These are phyloP conservation scores for Sceloporus undulatus DNA, from an alignment of 2,113 vertebrate species.

Conservation along the genomic window DNA sequence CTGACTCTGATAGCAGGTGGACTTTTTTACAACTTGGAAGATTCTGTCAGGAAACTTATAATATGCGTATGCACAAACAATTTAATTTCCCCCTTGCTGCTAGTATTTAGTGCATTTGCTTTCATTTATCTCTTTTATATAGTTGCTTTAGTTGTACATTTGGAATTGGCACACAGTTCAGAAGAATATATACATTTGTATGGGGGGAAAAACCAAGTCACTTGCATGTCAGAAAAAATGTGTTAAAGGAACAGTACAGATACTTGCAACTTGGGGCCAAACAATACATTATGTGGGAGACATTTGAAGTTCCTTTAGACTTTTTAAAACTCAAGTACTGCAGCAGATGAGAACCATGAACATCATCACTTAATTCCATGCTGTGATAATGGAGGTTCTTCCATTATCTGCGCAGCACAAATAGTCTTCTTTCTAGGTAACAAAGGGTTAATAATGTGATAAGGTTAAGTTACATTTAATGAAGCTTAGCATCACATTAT, in stretches of 20 bases:
- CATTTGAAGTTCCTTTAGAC: not conserved
- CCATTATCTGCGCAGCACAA: too few species aligned
- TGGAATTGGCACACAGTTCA: conserved; percentile 11
- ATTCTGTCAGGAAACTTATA: not conserved
- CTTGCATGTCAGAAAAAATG: conserved; percentile 21
- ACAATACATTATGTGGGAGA: not conserved
- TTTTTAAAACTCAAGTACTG: not conserved
- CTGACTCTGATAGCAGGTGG: not conserved
- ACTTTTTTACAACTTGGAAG: not conserved
- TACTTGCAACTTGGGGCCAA: not conserved
- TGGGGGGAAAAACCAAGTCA: not conserved
- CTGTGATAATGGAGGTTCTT: too few species aligned
- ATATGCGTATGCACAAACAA: not conserved
- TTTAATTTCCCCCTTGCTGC: conserved; percentile 6
- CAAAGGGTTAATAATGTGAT: too few species aligned
- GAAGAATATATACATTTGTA: conserved; percentile 21
- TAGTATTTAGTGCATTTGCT: not conserved
- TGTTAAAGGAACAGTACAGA: not conserved
- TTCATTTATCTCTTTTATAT: conserved; percentile 13
- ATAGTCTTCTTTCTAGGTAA: too few species aligned
- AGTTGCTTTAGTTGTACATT: not conserved
- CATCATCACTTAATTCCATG: too few species aligned
- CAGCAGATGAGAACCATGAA: too few species aligned
- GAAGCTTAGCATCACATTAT: too few species aligned
- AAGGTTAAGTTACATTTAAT: too few species aligned